phyloP scores from a whole-genome alignment of 2,888 invertebrate species.

The Pristionchus exspectatus region DNA sequence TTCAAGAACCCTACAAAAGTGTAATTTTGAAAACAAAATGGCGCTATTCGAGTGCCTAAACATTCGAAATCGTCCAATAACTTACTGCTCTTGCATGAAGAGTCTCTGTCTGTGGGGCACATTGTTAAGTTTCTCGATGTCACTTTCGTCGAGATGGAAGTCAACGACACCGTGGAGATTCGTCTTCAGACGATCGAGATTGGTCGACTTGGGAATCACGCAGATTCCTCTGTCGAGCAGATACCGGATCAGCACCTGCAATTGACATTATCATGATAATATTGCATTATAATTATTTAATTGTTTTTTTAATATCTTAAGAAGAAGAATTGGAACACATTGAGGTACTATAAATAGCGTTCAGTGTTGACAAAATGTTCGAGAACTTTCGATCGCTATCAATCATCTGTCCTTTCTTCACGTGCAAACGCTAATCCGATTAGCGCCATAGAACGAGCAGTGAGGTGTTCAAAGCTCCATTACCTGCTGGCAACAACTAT shows the following conservation, averaged over 20 bases:
- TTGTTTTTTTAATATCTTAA: no score
- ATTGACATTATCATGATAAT: neutral
- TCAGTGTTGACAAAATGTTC: no score
- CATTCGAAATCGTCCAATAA: neutral
- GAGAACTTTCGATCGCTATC: no score
- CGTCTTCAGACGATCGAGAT: conserved; percentile 57
- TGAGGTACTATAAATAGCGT: neutral
- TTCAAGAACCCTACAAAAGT: neutral
- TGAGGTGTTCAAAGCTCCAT: no score
- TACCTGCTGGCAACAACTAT: no score
- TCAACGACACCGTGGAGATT: conserved; percentile 60
- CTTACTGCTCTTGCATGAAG: conserved; percentile 52
- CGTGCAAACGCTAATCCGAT: neutral
- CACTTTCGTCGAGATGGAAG: conserved; percentile 59
- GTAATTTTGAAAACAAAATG: no score
- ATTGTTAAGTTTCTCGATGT: conserved; percentile 58
- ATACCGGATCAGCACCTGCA: conserved; percentile 62
- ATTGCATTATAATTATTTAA: neutral
- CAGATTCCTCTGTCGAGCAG: conserved; percentile 62
- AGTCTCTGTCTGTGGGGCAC: conserved; percentile 38
- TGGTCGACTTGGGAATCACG: conserved; percentile 65
- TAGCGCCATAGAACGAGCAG: neutral
- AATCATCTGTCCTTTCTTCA: neutral
- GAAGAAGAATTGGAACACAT: neutral
- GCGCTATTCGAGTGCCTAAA: no score